Evolutionary conservation across 2,113 vertebrate species (phyloP).

Genomic region (Urocitellus parryii): DNA sequence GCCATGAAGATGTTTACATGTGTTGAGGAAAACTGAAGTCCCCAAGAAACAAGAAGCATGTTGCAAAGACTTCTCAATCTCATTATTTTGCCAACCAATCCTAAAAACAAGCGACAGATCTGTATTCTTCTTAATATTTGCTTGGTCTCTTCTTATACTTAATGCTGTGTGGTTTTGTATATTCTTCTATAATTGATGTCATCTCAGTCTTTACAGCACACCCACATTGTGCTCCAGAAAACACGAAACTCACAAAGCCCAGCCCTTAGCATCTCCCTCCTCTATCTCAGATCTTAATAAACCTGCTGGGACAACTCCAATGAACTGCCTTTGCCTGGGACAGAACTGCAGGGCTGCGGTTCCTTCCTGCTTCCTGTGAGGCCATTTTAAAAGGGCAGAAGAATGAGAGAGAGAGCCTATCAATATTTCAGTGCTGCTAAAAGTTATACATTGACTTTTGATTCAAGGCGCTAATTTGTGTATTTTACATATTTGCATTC

Average conservation of each 20-base stretch:
- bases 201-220: background rate
- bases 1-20: background rate
- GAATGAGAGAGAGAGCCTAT: background rate
- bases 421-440: background rate
- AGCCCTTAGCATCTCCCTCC: background rate
- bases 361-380: background rate
- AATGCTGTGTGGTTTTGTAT: background rate
- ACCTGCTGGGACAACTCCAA: background rate
- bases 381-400: background rate
- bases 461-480: constrained; percentile 14
- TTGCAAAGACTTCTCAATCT: constrained; percentile 25
- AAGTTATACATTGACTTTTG: background rate
- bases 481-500: constrained; percentile 5
- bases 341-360: background rate
- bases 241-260: background rate
- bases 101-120: background rate
- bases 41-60: background rate
- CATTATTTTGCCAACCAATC: background rate
- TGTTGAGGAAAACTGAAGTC: background rate
- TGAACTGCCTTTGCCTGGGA: background rate
- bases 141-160: constrained; percentile 10
- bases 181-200: constrained; percentile 12
- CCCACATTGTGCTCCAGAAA: background rate
- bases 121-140: background rate
- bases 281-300: background rate